A percentile compares a stretch with the other conserved stretches of the same genome.
Conservation (phyloP, 2,888 invertebrate genomes). For the Nipponacmea schrenckii region DNA sequence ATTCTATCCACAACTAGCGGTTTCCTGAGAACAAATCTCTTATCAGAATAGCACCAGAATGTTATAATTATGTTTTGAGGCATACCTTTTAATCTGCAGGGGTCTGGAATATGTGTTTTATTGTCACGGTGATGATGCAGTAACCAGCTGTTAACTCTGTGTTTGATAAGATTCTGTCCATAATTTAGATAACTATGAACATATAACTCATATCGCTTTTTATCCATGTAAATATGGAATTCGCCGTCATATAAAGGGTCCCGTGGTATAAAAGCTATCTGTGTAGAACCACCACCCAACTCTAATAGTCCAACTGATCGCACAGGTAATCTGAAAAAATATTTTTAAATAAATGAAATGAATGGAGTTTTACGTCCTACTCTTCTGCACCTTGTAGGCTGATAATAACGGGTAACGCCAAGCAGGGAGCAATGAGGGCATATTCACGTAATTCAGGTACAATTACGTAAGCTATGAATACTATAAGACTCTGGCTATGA, state of each 20-base stretch:
- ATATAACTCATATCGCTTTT: slow-evolving; percentile 59
- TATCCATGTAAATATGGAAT: slow-evolving; percentile 58
- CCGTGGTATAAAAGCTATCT: slow-evolving; percentile 69
- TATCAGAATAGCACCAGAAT: too few species aligned
- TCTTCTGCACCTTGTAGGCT: too few species aligned
- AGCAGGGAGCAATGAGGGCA: too few species aligned
- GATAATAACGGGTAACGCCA: too few species aligned
- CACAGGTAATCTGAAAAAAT: slow-evolving; percentile 30
- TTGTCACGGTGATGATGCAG: slow-evolving; percentile 22
- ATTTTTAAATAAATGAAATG: background rate
- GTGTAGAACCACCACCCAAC: slow-evolving; percentile 72
- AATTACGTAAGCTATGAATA: too few species aligned
- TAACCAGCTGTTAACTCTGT: slow-evolving; percentile 40
- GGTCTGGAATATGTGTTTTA: slow-evolving; percentile 39
- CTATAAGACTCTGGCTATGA: too few species aligned
- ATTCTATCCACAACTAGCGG: too few species aligned
- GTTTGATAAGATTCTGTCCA: slow-evolving; percentile 54
- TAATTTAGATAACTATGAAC: slow-evolving; percentile 64
- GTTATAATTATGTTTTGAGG: background rate
- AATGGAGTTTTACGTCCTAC: too few species aligned
- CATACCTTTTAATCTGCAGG: slow-evolving; percentile 58
- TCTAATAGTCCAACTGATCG: slow-evolving; percentile 70
- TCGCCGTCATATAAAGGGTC: slow-evolving; percentile 59
- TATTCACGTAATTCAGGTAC: too few species aligned
- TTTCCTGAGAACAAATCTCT: too few species aligned